Percentiles rank a stretch among this genome's conserved stretches.
Evolutionary conservation across 2,113 vertebrate species (phyloP).

Genomic region (Falcunculus frontatus): DNA sequence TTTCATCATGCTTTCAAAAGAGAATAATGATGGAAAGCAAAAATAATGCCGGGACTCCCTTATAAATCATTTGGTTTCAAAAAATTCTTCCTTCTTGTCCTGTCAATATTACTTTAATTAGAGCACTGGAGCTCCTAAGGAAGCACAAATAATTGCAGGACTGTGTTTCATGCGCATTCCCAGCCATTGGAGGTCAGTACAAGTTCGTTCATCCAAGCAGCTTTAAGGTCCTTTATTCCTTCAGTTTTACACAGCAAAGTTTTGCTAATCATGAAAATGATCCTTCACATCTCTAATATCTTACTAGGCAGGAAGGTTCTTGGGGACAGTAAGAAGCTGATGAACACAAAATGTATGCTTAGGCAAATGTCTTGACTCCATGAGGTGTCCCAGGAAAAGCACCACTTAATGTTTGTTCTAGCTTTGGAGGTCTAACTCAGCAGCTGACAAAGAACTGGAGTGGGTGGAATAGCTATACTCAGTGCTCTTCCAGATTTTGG

Average conservation of each 20-base stretch:
- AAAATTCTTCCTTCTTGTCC: not conserved
- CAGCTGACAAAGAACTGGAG: not conserved
- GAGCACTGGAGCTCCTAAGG: not conserved
- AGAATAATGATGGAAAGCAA: not conserved
- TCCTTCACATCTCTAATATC: not conserved
- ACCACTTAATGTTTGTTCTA: not conserved
- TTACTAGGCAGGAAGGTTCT: not conserved
- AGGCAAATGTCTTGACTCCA: not conserved
- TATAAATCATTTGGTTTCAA: not conserved
- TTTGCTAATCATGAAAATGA: not conserved
- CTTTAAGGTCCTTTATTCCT: not conserved
- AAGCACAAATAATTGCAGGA: not conserved
- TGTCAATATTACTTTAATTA: not conserved
- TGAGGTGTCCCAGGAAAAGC: not conserved
- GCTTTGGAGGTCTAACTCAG: not conserved
- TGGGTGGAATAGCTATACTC: not conserved
- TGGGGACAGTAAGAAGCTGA: not conserved
- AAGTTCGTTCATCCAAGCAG: not conserved
- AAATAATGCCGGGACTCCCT: not conserved
- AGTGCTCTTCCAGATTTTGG: not conserved
- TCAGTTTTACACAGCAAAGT: not conserved
- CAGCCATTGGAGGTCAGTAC: conserved; percentile 64
- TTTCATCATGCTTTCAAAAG: not conserved
- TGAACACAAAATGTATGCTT: not conserved
- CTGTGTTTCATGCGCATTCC: not conserved